Base-by-base conservation (phyloP, 2,797 vertebrate species). In the Mus minutoides region DNA sequence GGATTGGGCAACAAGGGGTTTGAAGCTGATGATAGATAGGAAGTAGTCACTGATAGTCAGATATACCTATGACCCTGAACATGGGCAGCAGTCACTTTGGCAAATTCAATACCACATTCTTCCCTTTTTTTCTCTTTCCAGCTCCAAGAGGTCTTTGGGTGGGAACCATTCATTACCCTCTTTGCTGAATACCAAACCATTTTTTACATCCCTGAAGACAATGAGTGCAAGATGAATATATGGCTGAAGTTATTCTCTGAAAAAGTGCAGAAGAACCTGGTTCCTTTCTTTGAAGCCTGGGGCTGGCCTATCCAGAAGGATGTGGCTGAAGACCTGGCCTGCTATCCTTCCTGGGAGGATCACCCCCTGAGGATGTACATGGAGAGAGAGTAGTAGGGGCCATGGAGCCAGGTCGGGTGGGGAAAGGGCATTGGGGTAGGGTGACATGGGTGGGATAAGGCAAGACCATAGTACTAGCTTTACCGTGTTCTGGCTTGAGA, bases 81-180 rank as follows among this genome's bases (percentile, higher is more conserved):
- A 13, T 1, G 0, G 12, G 1, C 60, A 31, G 1, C 56, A 3
- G 0, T 16, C 71, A 6, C 13, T 54, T 12, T 62, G 4, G 22
- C 31, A 62, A 22, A 17, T 40, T 0, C 8, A 58, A 58, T 4
- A 17, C 8, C 78, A 92, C 88, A n/a, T 60, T 21, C 64, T 71
- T 34, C 1, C 49, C 43, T 49, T 60, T 92, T 31, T 87, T n/a
- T 96, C 94, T 67, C 96, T 92, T 29, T 40, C 73, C 97, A 99
- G 98, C 97, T 99, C 86, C 98, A 99, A 97, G 98, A 99, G 94
- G 98, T 95, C 31, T 98, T 98, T 93, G 98, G 98, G 17, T 98
- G 98, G 98, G 98, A 98, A 14, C 98, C 98, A 0, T 98, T 98
- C 96, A 98, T 1, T 40, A 89, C 90, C 1, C 95, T 98, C 56